Base-by-base conservation (phyloP, 2,113 vertebrate species). In the Corythoichthys haematopterus region DNA sequence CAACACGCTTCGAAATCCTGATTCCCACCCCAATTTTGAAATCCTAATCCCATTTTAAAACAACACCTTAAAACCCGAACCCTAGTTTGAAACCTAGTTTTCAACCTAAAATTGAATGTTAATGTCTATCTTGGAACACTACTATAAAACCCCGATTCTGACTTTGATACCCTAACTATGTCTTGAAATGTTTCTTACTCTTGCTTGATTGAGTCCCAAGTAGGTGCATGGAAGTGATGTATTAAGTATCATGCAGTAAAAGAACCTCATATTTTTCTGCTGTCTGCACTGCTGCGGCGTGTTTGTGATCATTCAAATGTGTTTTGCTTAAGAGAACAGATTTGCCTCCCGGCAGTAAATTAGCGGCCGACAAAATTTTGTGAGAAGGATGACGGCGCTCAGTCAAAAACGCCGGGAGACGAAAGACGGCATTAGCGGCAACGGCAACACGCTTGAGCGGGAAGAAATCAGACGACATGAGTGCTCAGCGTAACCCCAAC, bases 381-480 rank as follows among this genome's bases (percentile, higher is more conserved):
- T 57, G 46, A 66, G 71, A 77, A 72, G 33, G 6, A 74, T 62
- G 69, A 20, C 40, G 40, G 40, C 58, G 51, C 20, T 56, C 40
- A 48, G 50, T 82, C 57, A 79, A 75, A 64, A 57, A 57, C 55
- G 81, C 53, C 48, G 1, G 14, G 67, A 66, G 74, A 83, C 45
- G 65, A 60, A 48, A 75, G 64, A 40, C 71, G 69, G 47, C 76
- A 48, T 69, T 80, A 68, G 74, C 61, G 46, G 66, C 66, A 75
- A 69, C 79, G 70, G 51, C 51, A 79, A 65, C 79, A 28, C 40
- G 74, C 75, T 71, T 63, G 75, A 74, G 65, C 66, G 68, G 80
- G 69, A 82, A 46, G 71, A 61, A 79, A 79, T 83, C 69, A 80
- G 67, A 68, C 68, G 53, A 56, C 36, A 28, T 64, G 70, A 78